Evolutionary conservation across 2,797 vertebrate genomes (phyloP), one percentile per base, ranked within the genome.

Genomic region (Hozukius guyotensis): DNA sequence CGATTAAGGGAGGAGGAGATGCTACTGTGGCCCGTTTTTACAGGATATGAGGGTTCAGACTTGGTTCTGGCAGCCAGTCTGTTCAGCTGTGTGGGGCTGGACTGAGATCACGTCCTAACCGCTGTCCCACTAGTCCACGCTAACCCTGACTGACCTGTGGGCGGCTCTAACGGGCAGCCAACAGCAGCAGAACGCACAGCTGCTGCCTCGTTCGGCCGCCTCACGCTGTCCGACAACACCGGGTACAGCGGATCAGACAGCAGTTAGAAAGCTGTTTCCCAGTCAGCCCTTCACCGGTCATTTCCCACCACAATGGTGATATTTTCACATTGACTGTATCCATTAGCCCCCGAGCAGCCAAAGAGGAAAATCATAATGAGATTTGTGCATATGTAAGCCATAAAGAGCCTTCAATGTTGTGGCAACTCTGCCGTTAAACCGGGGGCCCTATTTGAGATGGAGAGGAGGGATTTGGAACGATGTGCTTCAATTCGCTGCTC

Each of bases 391-490:
- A 84, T 93, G 92, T 93, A 75, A 89, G 88, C 91, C 84, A 93
- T 92, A 93, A 94, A 89, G 85, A 91, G 56, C 80, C 85, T 70
- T 53, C 71, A 88, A 85, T 88, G 83, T 86, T 87, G 89, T 76
- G 88, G 91, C 90, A 81, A 87, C 77, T 88, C 65, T 73, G 88
- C 84, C 75, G 87, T 92, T 92, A 89, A 91, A 90, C 83, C 27
- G 29, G 71, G 60, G 79, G 80, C 64, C 80, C 69, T 94, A 72
- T 95, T 96, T 92, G 88, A 87, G 81, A 95, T 91, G 93, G 89
- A 94, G 87, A 89, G 81, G 67, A 91, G 74, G 71, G 72, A 78
- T 86, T 92, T 93, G 84, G 90, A 90, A 69, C 77, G 83, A 85
- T 81, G 89, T 88, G 88, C 91, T 94, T 90, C 87, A 91, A 85